Base-by-base conservation (phyloP, 2,888 invertebrate species). In the Drosophila infuscata region DNA sequence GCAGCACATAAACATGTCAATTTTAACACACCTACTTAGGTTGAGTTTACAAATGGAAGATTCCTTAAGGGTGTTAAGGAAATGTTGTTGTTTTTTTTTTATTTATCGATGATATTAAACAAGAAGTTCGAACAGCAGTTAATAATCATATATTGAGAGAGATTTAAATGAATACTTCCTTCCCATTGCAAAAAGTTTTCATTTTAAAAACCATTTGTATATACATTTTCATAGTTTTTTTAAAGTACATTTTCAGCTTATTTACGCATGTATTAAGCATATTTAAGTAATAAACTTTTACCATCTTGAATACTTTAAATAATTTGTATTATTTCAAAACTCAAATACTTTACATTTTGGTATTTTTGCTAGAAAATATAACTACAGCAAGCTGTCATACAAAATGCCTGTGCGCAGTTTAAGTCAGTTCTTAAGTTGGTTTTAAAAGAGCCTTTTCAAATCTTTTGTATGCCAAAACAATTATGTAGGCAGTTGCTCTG, bases 391-490 rank as follows among this genome's bases (percentile, higher is more conserved):
- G 25, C 25, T n/a, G 53, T 58, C 30, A 20, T 6, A 12, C 12
- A 3, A 33, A 65, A 56, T 36, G 5, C 49, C 60, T n/a, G 25
- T 2, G 12, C 52, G 12, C 49, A 57, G 57, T 79, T 65, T 6
- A 48, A 43, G 38, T 49, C 52, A 53, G 48, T 52, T 46, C 75
- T 58, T 53, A 58, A 75, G 60, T 54, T 60, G 20, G 11, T 63
- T 69, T 69, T 9, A 48, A 58, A 49, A 54, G 49, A 51, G 36
- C 43, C 60, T 51, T 75, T 77, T 46, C 33, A 77, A 60, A 78
- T 51, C 64, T 65, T 82, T 78, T 78, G 79, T 82, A 43, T 82
- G 82, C 52, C 64, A 61, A 61, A 78, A 64, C 78, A 78, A 78
- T 78, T 78, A 78, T 78, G 58, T 46, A 67, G 63, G 65, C 53